phyloP scores from a whole-genome alignment of 1,140 invertebrate species.

The Anadara kagoshimensis region DNA sequence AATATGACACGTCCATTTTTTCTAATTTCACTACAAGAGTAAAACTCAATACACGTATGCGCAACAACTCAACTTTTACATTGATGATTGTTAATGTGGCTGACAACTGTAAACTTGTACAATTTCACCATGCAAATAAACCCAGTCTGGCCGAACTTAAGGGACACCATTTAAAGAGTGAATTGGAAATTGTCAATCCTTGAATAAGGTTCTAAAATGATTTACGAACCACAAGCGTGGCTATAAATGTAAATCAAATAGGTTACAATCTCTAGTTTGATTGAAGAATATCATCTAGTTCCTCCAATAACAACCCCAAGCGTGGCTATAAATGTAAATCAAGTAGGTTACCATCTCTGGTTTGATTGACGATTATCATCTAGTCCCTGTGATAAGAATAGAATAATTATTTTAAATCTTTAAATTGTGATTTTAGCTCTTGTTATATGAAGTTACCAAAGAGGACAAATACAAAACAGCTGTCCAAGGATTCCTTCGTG shows the following conservation, averaged over 20 bases:
- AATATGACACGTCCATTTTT: too few relatives aligned
- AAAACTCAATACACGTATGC: too few relatives aligned
- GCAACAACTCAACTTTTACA: too few relatives aligned
- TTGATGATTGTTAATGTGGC: too few relatives aligned
- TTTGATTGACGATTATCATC: not conserved
- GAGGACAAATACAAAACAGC: constrained; percentile 40
- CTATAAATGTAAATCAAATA: not conserved
- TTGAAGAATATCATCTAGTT: not conserved
- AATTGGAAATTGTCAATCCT: not conserved
- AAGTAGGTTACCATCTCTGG: too few relatives aligned
- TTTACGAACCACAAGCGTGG: not conserved
- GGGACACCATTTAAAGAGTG: not conserved
- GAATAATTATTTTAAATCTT: not conserved
- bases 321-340: not conserved
- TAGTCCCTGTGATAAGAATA: not conserved
- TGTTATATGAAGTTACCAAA: constrained; percentile 52
- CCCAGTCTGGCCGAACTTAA: not conserved
- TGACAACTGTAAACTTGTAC: too few relatives aligned
- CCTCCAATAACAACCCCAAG: too few relatives aligned
- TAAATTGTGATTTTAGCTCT: constrained; percentile 39
- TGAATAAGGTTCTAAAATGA: not conserved
- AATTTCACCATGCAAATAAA: too few relatives aligned
- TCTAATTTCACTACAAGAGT: too few relatives aligned
- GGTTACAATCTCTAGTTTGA: too few relatives aligned
- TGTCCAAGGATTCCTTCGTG: constrained; percentile 43